Evolutionary conservation across 2,888 invertebrate species (phyloP), one percentile per base, ranked within the genome.

Genomic region (Hofmannophila pseudospretella): DNA sequence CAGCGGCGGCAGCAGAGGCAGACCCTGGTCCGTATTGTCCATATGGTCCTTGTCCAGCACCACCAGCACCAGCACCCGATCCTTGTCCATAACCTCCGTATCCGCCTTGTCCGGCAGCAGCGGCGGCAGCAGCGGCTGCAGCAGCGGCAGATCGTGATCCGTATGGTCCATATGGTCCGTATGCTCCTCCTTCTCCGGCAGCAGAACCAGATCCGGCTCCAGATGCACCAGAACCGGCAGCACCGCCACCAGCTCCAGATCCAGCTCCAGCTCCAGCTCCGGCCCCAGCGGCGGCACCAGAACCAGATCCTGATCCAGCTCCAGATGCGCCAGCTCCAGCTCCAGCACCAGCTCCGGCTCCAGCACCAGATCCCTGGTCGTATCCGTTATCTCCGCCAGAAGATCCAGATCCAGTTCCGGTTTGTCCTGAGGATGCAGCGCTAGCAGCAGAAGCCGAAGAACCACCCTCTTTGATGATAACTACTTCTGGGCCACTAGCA

Each of bases 281-380:
- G 8, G 20, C 29, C 0, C 29, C 40, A 2, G 40, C 38, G 10
- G 45, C 39, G 14, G 40, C 40, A 26, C 9, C 35, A 16, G 23
- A 3, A 8, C 4, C 23, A 2, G 23, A 23, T 38, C 16, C 32
- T 12, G 29, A 38, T 10, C 43, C 36, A n/a, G 27, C 29, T 34
- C 16, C 16, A 5, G 39, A n/a, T 14, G 14, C 27, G 10, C n/a
- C 5, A 14, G 36, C 5, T 16, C 27, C 27, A 29, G 7, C 33
- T 32, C 7, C 3, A 7, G 30, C 14, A 14, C 8, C 30, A 14
- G 14, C n/a, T 8, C 14, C 34, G 12, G 34, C 25, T 4, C 10
- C 25, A 10, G 27, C 23, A 19, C 3, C 16, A 16, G 16, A 3
- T 16, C 16, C 16, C n/a, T n/a, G n/a, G n/a, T n/a, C n/a, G n/a